Evolutionary conservation across 2,888 invertebrate genomes (phyloP), one percentile per base, ranked within the genome.

Genomic region (Hipparchia sbordonii): DNA sequence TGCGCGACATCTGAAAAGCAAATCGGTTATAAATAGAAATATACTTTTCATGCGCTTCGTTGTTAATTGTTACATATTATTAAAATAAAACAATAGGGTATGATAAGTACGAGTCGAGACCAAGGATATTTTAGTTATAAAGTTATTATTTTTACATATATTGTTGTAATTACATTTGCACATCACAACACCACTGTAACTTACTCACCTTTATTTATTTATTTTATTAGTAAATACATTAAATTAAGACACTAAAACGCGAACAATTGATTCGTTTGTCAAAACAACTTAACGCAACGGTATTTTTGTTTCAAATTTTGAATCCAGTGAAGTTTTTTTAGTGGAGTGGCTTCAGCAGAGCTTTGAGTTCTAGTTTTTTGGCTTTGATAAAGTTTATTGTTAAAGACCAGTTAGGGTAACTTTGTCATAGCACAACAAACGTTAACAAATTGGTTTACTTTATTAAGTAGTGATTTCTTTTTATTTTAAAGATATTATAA

Each of bases 1-100:
- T 93, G 81, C 90, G 88, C 54, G 93, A 92, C 93, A 93, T 93
- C 92, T 92, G 87, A 57, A 91, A 86, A 59, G 48, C 10, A 62
- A 57, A 68, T 6, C 39, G 13, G 2, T 6, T n/a, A 51, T 46
- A 65, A 13, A 10, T 23, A 52, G 6, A 66, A 12, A n/a, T 54
- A 39, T 48, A 70, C 71, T 67, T 67, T 69, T 52, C 23, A 12
- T n/a, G 61, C 12, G 33, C 6, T 10, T 23, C 8, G n/a, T 61
- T 45, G 10, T 54, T 7, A 48, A 54, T 61, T 45, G 10, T 54
- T 7, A 48, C n/a, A 54, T n/a, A 54, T 4, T n/a, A 54, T 7
- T 13, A 57, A 13, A 57, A 57, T 12, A 56, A 56, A 56, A 56
- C n/a, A 13, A 56, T n/a, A 39, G 39, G 39, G 39, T 39, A 39